A percentile compares a stretch with the other conserved stretches of the same genome.
Evolutionary conservation across 2,888 invertebrate species (phyloP).

Genomic region (Tipula vernalis): DNA sequence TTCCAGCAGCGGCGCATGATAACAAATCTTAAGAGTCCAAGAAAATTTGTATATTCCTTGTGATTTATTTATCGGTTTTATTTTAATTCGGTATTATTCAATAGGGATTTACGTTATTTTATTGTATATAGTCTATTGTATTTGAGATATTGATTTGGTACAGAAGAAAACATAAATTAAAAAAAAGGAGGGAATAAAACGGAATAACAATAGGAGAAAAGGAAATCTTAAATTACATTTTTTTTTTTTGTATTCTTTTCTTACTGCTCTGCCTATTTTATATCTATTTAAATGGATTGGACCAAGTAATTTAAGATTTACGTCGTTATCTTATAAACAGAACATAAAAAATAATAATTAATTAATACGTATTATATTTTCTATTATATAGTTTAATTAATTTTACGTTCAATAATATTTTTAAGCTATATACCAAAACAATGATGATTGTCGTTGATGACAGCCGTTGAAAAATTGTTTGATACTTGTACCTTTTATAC

Average conservation of each 20-base stretch:
- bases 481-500: not conserved
- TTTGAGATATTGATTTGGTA: not conserved
- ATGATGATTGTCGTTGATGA: conserved; percentile 4
- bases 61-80: not conserved
- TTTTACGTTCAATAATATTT: not conserved
- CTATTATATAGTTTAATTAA: not conserved
- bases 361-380: not conserved
- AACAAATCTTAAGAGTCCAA: not conserved
- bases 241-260: not conserved
- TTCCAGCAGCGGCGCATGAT: not conserved
- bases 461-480: not conserved
- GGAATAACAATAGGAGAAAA: not conserved
- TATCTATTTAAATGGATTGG: not conserved
- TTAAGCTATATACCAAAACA: not conserved
- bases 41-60: not conserved
- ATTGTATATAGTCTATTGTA: not conserved
- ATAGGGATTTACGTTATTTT: not conserved
- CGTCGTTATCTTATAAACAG: not conserved
- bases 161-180: not conserved
- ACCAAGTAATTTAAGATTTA: not conserved
- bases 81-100: not conserved
- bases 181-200: not conserved
- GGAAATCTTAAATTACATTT: not conserved
- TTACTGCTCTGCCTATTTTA: not conserved
- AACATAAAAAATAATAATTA: not conserved